Percentiles rank a stretch among this genome's conserved stretches.
These are phyloP conservation scores for Punctoribates punctum DNA, from an alignment of 2,888 invertebrate species.

Conservation along the genomic window DNA sequence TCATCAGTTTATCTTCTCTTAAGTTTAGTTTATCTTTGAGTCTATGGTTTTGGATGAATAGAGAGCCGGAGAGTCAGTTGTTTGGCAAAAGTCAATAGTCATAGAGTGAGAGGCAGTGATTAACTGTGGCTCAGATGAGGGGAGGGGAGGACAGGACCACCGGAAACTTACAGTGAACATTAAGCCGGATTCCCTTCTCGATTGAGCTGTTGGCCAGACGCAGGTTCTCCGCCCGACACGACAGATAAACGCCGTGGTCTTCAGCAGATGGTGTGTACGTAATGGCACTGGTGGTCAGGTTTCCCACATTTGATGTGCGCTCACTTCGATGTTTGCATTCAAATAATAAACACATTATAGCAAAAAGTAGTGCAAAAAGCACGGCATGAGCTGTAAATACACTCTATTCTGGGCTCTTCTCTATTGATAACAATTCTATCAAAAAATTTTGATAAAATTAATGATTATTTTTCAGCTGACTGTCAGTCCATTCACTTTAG, in stretches of 20 bases:
- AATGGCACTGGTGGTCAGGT: slow-evolving; percentile 14
- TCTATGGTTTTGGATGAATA: not conserved
- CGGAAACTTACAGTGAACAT: slow-evolving; percentile 20
- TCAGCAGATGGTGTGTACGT: slow-evolving; percentile 21
- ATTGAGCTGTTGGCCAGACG: slow-evolving; percentile 23
- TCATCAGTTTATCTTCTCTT: not conserved
- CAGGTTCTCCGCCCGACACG: slow-evolving; percentile 14
- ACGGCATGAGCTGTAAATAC: no score
- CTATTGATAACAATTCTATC: no score
- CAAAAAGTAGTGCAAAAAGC: no score
- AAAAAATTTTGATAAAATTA: no score
- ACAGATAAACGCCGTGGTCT: slow-evolving; percentile 23
- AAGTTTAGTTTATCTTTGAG: not conserved
- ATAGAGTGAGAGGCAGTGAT: not conserved
- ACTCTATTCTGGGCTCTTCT: no score
- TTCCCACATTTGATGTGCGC: not conserved
- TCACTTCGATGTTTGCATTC: not conserved
- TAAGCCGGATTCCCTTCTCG: slow-evolving; percentile 10
- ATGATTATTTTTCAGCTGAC: no score
- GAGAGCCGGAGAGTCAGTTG: not conserved
- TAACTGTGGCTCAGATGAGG: not conserved
- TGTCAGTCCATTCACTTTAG: no score
- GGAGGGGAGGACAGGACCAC: not conserved
- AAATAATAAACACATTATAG: not conserved
- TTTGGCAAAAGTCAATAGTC: not conserved